Conservation (phyloP, 2,113 vertebrate species). For the Manacus vitellinus region DNA sequence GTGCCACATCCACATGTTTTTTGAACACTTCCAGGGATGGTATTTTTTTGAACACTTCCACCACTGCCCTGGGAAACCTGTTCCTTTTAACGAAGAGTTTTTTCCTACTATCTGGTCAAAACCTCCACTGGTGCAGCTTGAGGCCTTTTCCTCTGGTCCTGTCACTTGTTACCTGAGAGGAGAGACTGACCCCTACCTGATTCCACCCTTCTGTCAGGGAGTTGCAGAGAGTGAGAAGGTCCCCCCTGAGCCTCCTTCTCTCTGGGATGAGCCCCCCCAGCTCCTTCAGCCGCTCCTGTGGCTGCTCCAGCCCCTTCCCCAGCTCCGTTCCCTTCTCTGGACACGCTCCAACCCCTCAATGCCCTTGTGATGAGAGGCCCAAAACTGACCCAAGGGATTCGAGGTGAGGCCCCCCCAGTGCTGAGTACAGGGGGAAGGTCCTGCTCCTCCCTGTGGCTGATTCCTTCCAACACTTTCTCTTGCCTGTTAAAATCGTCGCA, state of each 20-base stretch:
- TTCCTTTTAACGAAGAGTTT: background rate
- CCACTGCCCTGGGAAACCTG: background rate
- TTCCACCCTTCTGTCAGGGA: background rate
- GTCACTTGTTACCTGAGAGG: background rate
- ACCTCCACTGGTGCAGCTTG: background rate
- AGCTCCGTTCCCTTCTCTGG: accelerated
- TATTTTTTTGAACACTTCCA: background rate
- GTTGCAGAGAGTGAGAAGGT: background rate
- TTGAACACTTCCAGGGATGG: background rate
- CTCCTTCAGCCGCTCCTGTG: background rate
- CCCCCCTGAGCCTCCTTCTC: background rate
- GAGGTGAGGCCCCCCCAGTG: background rate
- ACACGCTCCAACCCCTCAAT: accelerated
- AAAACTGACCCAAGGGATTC: background rate
- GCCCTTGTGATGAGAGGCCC: accelerated
- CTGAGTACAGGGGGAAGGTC: background rate
- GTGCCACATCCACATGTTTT: background rate
- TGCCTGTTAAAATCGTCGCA: background rate
- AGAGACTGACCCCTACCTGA: accelerated
- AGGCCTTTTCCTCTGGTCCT: accelerated
- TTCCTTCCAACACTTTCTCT: background rate
- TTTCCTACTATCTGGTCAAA: background rate
- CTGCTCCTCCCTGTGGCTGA: background rate
- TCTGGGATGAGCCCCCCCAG: background rate
- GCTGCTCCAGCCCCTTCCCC: background rate